Conservation (phyloP, 2,113 vertebrate species). For the Myotis brandtii region DNA sequence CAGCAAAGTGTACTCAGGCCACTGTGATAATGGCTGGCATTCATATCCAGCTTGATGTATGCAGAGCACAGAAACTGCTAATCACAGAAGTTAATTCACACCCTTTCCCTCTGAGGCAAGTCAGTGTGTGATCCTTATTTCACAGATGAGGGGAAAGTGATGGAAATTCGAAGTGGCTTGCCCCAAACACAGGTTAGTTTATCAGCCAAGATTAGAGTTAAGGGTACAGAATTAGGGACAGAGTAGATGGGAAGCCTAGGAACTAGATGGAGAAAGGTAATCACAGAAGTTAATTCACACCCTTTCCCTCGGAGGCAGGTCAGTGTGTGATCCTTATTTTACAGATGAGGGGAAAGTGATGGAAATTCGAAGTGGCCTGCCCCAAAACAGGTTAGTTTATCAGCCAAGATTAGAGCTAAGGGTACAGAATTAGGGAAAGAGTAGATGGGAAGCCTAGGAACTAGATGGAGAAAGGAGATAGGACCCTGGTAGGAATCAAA, state of each 20-base stretch:
- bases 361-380: slow-evolving; percentile 37
- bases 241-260: background rate
- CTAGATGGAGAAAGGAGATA: background rate
- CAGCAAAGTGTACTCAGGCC: slow-evolving; percentile 11
- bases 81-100: slow-evolving; percentile 67
- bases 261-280: slow-evolving; percentile 60
- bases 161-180: slow-evolving; percentile 39
- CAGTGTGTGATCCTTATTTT: slow-evolving; percentile 53
- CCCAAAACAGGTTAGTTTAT: slow-evolving; percentile 32
- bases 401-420: slow-evolving; percentile 56
- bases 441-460: background rate
- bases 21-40: background rate
- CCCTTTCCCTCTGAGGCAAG: slow-evolving; percentile 24
- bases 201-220: slow-evolving; percentile 54
- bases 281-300: slow-evolving; percentile 65
- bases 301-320: slow-evolving; percentile 32
- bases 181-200: slow-evolving; percentile 37
- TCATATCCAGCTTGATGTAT: background rate
- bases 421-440: background rate
- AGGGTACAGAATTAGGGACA: background rate
- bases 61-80: slow-evolving; percentile 49
- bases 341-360: background rate
- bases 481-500: background rate
- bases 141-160: background rate
- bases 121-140: slow-evolving; percentile 54